Conservation (phyloP, 2,797 vertebrate species). For the Tympanoctomys barrerae region DNA sequence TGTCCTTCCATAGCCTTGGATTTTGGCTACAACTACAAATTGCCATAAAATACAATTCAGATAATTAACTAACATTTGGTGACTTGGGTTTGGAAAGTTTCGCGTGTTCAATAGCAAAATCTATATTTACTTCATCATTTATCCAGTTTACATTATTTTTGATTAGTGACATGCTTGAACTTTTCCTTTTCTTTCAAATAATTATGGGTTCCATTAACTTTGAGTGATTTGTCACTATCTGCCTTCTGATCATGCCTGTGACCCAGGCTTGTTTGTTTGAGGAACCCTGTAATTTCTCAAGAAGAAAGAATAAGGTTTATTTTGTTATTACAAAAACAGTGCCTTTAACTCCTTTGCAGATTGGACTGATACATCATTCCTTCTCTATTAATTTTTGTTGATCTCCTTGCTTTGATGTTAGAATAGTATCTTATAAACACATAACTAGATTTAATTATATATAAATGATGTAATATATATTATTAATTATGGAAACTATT, state of each 20-base stretch:
- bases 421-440: conserved; percentile 20
- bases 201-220: conserved; percentile 13
- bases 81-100: background rate
- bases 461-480: background rate
- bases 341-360: background rate
- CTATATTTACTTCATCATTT: background rate
- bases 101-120: background rate
- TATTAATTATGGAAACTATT: conserved; percentile 1
- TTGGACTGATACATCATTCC: background rate
- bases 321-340: background rate
- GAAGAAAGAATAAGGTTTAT: background rate
- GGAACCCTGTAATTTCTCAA: background rate
- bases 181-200: conserved; percentile 1
- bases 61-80: background rate
- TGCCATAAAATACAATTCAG: background rate
- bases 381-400: background rate
- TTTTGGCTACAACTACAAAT: background rate
- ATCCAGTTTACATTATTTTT: conserved; percentile 26
- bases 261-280: background rate
- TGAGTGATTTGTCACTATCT: background rate
- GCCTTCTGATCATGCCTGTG: background rate
- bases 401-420: background rate
- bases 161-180: background rate
- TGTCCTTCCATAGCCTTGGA: background rate
- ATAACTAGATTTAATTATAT: background rate